A percentile compares a stretch with the other conserved stretches of the same genome.
Evolutionary conservation across 2,113 vertebrate species (phyloP).

Genomic region (Macrotis lagotis): DNA sequence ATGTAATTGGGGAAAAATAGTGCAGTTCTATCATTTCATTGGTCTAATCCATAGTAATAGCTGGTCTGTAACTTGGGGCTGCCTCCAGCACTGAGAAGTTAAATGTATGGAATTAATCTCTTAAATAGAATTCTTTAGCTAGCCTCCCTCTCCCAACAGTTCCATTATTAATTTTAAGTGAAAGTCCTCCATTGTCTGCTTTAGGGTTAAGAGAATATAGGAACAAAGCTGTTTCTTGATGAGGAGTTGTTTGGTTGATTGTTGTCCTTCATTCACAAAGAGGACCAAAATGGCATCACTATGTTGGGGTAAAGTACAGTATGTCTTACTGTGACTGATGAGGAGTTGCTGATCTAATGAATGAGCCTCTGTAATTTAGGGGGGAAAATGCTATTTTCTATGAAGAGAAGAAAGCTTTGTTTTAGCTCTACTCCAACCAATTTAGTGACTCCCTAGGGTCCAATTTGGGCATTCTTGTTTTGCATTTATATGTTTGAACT

Average conservation of each 20-base stretch:
- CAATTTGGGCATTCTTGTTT: constrained; percentile 11
- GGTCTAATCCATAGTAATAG: neutral
- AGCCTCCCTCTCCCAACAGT: constrained; percentile 33
- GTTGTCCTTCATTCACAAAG: neutral
- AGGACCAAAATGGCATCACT: neutral
- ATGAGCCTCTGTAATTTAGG: constrained; percentile 7
- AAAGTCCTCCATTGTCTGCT: neutral
- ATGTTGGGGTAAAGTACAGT: neutral
- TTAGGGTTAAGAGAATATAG: neutral
- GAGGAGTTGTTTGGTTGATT: neutral
- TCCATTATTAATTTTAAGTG: constrained; percentile 13
- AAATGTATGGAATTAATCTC: neutral
- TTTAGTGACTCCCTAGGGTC: constrained; percentile 27
- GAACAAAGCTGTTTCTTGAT: constrained; percentile 29
- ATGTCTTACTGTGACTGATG: too few relatives aligned
- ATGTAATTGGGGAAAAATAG: neutral
- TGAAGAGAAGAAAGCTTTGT: constrained; percentile 11
- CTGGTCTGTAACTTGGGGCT: neutral
- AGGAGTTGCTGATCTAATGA: neutral
- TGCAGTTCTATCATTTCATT: neutral
- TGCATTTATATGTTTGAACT: neutral
- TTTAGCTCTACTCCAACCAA: constrained; percentile 21
- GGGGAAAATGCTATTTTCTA: neutral
- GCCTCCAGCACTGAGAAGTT: neutral
- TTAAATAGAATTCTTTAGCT: neutral